phyloP scores from a whole-genome alignment of 2,888 invertebrate genomes.

The Eupithecia pulchellata region DNA sequence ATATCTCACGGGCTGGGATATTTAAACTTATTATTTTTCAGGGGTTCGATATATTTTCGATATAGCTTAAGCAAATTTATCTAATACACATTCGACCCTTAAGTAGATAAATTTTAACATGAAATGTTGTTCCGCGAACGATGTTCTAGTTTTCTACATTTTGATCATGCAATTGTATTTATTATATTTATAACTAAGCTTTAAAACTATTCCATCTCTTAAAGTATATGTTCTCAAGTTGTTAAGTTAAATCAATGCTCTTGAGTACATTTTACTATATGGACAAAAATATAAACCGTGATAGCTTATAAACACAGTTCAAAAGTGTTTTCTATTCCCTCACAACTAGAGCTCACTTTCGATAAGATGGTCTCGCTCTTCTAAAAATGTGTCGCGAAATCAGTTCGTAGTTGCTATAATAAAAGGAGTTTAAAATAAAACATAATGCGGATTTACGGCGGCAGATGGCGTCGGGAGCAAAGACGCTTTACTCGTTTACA shows the following conservation, averaged over 20 bases:
- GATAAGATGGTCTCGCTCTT: constrained; percentile 10
- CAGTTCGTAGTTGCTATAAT: constrained; percentile 39
- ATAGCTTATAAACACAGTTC: not conserved
- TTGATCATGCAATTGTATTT: too few relatives aligned
- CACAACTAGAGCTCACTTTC: not conserved
- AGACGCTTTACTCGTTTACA: constrained; percentile 34
- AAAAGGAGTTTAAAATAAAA: constrained; percentile 40
- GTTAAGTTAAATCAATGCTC: not conserved
- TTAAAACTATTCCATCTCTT: not conserved
- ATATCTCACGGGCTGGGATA: not conserved
- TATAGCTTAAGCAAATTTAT: too few relatives aligned
- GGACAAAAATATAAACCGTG: not conserved
- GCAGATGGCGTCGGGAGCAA: constrained; percentile 33
- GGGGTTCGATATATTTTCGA: too few relatives aligned
- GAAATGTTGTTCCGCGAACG: not conserved
- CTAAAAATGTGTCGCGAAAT: constrained; percentile 22
- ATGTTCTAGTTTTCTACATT: not conserved
- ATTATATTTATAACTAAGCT: too few relatives aligned
- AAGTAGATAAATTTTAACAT: not conserved
- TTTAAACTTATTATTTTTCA: not conserved
- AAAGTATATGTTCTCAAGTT: not conserved
- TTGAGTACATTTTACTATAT: not conserved
- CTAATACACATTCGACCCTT: not conserved
- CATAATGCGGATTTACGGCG: constrained; percentile 40
- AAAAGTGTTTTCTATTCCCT: not conserved